Conservation (phyloP, 2,888 invertebrate species). For the Emmelina monodactyla region DNA sequence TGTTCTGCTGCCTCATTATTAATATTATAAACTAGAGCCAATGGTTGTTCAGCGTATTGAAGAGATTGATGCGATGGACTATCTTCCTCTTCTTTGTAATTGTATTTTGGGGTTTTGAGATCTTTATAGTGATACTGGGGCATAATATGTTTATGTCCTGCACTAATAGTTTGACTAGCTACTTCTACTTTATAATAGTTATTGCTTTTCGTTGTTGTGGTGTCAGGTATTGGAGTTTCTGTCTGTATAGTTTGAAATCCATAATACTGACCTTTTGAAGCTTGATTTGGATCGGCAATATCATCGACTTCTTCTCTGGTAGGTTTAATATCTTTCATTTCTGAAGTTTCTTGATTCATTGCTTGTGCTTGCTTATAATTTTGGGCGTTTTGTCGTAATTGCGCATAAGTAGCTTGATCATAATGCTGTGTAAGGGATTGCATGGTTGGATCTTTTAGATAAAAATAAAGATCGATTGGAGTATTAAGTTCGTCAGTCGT, state of each 20-base stretch:
- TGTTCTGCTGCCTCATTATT: constrained; percentile 4
- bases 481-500: constrained; percentile 25
- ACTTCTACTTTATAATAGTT: constrained; percentile 41
- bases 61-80: constrained; percentile 25
- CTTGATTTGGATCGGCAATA: constrained; percentile 36
- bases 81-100: constrained; percentile 19
- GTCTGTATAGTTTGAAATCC: constrained; percentile 21
- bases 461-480: constrained; percentile 44
- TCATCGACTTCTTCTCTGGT: constrained; percentile 53
- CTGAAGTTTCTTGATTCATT: constrained; percentile 13
- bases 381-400: constrained; percentile 27
- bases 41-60: constrained; percentile 25
- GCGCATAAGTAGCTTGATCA: constrained; percentile 24
- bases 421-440: constrained; percentile 22
- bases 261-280: constrained; percentile 19
- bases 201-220: constrained; percentile 30
- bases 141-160: constrained; percentile 19
- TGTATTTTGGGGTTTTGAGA: constrained; percentile 18
- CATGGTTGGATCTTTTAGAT: constrained; percentile 31
- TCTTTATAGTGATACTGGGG: constrained; percentile 12
- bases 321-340: constrained; percentile 41
- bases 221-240: constrained; percentile 20
- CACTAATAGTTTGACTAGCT: constrained; percentile 28
- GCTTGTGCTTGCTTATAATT: constrained; percentile 22
- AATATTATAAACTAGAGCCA: constrained; percentile 7